phyloP scores from a whole-genome alignment of 1,140 invertebrate genomes.

The Nasonia longicornis region DNA sequence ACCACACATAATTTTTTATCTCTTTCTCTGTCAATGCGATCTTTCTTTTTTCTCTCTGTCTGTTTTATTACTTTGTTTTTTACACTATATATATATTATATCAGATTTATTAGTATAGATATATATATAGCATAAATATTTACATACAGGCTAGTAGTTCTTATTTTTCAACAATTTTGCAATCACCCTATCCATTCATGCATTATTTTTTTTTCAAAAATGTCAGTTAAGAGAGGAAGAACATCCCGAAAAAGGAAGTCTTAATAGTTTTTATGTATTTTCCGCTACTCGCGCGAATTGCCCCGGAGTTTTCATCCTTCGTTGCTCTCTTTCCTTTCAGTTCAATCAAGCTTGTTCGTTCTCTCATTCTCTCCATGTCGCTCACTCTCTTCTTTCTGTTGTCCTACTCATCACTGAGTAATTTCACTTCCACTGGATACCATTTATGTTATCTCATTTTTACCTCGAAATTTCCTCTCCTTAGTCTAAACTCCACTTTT shows the following conservation, averaged over 20 bases:
- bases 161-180: conserved; percentile 59
- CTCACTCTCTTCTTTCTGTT: conserved; percentile 30
- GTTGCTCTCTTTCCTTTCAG: conserved; percentile 30
- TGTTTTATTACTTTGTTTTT: conserved; percentile 49
- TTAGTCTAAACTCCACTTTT: conserved; percentile 57
- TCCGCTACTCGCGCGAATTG: conserved; percentile 31
- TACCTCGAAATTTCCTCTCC: conserved; percentile 40
- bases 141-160: conserved; percentile 57
- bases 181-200: conserved; percentile 54
- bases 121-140: conserved; percentile 65
- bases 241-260: conserved; percentile 54
- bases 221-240: conserved; percentile 55
- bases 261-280: conserved; percentile 35
- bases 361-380: conserved; percentile 33
- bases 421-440: conserved; percentile 53
- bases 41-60: conserved; percentile 41
- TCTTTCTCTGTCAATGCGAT: conserved; percentile 51
- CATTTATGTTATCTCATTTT: conserved; percentile 44
- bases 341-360: conserved; percentile 33
- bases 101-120: conserved; percentile 57
- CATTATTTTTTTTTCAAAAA: conserved; percentile 46
- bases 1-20: conserved; percentile 61
- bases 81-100: conserved; percentile 64
- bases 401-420: conserved; percentile 48
- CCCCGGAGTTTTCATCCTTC: conserved; percentile 46